Conservation (phyloP, 2,797 vertebrate genomes). For the Staurois parvus region DNA sequence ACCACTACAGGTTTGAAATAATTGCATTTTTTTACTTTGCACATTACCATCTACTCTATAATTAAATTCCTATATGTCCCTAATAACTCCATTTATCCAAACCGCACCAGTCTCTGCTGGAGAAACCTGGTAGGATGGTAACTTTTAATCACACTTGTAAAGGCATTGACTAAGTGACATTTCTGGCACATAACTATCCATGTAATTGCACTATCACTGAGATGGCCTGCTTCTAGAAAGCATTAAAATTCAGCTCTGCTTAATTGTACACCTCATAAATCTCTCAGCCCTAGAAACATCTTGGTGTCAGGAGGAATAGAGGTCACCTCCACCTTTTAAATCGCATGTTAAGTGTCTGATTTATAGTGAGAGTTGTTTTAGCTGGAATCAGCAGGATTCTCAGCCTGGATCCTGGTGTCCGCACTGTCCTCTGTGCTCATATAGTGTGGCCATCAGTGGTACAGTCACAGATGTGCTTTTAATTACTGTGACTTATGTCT, state of each 20-base stretch:
- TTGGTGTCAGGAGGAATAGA: conserved; percentile 15
- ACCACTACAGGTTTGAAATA: too few relatives aligned
- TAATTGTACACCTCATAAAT: conserved; percentile 27
- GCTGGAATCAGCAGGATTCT: conserved; percentile 8
- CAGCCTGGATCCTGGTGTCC: not conserved
- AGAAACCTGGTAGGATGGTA: not conserved
- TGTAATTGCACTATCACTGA: conserved; percentile 3
- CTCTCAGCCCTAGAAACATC: conserved; percentile 11
- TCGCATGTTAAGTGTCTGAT: not conserved
- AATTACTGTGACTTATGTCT: too few relatives aligned
- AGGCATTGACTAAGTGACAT: not conserved
- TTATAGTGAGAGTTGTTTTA: not conserved
- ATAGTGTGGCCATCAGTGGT: not conserved
- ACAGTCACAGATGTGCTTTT: not conserved
- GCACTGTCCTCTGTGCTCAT: not conserved
- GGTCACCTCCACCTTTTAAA: not conserved
- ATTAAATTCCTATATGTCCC: too few relatives aligned
- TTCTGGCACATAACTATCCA: conserved; percentile 22
- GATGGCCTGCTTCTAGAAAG: conserved; percentile 7
- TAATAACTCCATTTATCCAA: too few relatives aligned
- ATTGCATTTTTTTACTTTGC: too few relatives aligned
- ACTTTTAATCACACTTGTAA: conserved; percentile 2
- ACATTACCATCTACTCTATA: too few relatives aligned
- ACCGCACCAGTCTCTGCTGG: not conserved
- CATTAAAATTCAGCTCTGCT: conserved; percentile 35